Conservation (phyloP, 2,797 vertebrate genomes). For the Notolabrus celidotus region DNA sequence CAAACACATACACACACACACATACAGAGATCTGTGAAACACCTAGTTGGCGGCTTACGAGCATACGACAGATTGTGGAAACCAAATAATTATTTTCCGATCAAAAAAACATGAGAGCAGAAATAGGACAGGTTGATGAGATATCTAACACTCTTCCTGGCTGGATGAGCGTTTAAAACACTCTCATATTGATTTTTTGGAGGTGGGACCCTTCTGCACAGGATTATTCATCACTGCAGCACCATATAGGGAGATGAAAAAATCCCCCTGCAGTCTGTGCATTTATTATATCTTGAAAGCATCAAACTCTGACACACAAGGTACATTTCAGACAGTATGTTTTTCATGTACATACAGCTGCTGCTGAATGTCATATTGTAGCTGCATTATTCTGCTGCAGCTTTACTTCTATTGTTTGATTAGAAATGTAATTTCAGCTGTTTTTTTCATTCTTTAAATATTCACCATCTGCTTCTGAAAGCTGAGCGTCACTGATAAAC, state of each 20-base stretch:
- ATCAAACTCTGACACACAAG: slow-evolving; percentile 45
- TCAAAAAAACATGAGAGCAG: slow-evolving; percentile 1
- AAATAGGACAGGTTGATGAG: neutral
- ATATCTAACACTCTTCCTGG: neutral
- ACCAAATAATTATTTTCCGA: slow-evolving; percentile 22
- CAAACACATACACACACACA: slow-evolving; percentile 10
- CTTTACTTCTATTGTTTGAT: slow-evolving; percentile 10
- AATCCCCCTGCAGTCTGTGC: slow-evolving; percentile 21
- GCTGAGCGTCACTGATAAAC: slow-evolving; percentile 28
- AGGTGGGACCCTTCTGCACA: slow-evolving; percentile 13
- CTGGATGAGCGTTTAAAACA: slow-evolving; percentile 16
- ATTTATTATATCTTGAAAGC: slow-evolving; percentile 45
- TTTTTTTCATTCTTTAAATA: slow-evolving; percentile 18
- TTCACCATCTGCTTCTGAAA: slow-evolving; percentile 31
- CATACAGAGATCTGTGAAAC: slow-evolving; percentile 33
- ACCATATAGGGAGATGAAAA: slow-evolving; percentile 52
- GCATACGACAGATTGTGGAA: slow-evolving; percentile 12
- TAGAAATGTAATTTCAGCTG: slow-evolving; percentile 22
- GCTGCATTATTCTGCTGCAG: neutral
- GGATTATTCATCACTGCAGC: slow-evolving; percentile 35
- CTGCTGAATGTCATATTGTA: slow-evolving; percentile 18
- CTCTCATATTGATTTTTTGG: slow-evolving; percentile 21
- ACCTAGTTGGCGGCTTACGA: slow-evolving; percentile 32
- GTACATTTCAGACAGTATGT: slow-evolving; percentile 25
- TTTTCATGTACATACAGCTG: neutral